Evolutionary conservation across 2,797 vertebrate genomes (phyloP).

Genomic region (Heterohyrax brucei): DNA sequence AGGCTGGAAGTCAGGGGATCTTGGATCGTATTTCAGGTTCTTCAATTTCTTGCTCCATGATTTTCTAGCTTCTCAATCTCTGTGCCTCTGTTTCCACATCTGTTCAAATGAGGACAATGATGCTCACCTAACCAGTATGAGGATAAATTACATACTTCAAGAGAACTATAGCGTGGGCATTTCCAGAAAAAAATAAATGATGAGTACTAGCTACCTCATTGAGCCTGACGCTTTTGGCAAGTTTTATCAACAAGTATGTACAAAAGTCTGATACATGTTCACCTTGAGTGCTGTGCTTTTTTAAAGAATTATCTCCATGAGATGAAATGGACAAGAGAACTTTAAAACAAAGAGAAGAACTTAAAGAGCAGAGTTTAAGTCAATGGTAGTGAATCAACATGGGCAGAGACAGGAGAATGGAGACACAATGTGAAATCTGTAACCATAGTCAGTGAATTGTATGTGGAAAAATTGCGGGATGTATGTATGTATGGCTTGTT

Average conservation of each 20-base stretch:
- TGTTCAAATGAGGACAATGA: slow-evolving; percentile 15
- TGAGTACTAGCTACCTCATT: slow-evolving; percentile 3
- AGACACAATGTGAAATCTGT: neutral
- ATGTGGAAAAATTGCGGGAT: neutral
- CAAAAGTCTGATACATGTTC: neutral
- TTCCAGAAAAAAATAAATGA: slow-evolving; percentile 14
- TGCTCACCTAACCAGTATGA: neutral
- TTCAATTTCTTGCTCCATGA: neutral
- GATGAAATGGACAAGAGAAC: neutral
- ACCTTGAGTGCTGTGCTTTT: neutral
- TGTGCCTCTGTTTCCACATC: neutral
- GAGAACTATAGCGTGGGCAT: neutral
- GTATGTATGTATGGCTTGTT: neutral
- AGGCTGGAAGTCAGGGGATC: neutral
- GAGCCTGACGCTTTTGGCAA: neutral
- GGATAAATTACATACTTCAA: neutral
- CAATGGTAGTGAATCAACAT: neutral
- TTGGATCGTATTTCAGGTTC: neutral
- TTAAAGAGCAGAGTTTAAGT: neutral
- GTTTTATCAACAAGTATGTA: neutral
- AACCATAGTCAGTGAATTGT: neutral
- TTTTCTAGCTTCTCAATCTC: neutral
- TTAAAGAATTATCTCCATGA: neutral
- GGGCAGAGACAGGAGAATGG: neutral
- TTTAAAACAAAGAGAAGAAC: neutral